Conservation (phyloP, 2,797 vertebrate genomes). For the Tragelaphus oryx region DNA sequence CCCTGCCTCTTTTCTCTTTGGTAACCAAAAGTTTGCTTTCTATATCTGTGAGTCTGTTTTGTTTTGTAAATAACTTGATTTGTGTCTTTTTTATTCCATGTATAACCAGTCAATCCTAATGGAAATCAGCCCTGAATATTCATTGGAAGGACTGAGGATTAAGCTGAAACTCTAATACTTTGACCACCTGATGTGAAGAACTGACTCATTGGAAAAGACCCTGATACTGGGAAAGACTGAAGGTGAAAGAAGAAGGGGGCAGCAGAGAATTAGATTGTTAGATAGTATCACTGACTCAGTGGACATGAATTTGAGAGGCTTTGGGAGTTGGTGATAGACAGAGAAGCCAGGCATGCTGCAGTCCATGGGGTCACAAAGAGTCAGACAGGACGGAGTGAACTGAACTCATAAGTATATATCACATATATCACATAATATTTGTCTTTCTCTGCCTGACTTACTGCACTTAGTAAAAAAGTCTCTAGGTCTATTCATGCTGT, state of each 20-base stretch:
- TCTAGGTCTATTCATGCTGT: background rate
- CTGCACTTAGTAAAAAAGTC: background rate
- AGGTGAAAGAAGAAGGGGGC: background rate
- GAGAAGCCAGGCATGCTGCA: fast-evolving
- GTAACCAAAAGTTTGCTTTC: background rate
- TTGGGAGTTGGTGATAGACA: background rate
- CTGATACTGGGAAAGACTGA: background rate
- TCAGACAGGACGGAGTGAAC: background rate
- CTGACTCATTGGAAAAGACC: background rate
- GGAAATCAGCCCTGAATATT: background rate
- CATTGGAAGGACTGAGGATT: background rate
- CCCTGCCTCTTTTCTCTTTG: background rate
- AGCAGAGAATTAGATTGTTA: background rate
- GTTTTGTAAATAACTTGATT: background rate
- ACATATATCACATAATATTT: background rate
- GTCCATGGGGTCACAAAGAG: background rate
- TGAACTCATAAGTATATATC: background rate
- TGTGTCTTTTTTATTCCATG: background rate
- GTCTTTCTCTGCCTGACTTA: background rate
- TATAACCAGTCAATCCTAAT: background rate
- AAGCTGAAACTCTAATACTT: background rate
- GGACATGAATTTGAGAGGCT: background rate
- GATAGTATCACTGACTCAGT: background rate
- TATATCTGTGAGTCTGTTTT: background rate
- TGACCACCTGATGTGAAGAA: background rate